These are phyloP conservation scores for Perodicticus potto DNA, from an alignment of 2,797 vertebrate species.

Conservation along the genomic window DNA sequence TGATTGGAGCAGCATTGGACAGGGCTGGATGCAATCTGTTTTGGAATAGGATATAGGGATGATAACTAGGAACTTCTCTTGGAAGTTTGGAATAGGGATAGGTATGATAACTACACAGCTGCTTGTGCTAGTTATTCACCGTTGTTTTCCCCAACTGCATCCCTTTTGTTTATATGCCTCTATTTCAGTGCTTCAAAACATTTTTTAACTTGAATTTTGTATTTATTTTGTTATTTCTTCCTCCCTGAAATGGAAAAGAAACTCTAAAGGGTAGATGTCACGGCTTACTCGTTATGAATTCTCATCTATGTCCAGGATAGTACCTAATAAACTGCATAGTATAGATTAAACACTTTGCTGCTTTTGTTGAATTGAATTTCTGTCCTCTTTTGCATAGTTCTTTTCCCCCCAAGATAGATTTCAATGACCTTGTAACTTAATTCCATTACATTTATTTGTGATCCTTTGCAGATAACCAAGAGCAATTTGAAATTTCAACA, in stretches of 20 bases:
- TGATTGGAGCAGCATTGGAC: neutral
- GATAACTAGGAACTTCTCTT: too few species aligned
- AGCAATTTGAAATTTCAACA: slow-evolving; percentile 56
- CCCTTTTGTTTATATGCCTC: neutral
- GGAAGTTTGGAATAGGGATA: neutral
- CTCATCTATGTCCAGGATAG: neutral
- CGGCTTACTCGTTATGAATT: neutral
- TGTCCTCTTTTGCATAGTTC: neutral
- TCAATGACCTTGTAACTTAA: slow-evolving; percentile 32
- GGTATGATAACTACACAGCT: neutral
- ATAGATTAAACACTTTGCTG: neutral
- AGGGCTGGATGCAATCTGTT: neutral
- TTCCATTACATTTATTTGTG: slow-evolving; percentile 51
- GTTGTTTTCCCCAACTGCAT: neutral
- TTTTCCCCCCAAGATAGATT: neutral
- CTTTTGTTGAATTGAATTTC: neutral
- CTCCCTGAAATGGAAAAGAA: neutral
- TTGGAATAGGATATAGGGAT: neutral
- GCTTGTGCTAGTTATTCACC: neutral
- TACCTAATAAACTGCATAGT: neutral
- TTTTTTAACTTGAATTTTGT: slow-evolving; percentile 18
- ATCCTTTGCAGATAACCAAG: slow-evolving; percentile 39
- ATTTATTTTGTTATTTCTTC: slow-evolving; percentile 11
- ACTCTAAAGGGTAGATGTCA: neutral
- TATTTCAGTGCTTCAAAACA: neutral